Conservation (phyloP, 2,113 vertebrate genomes). For the Scopus umbretta region DNA sequence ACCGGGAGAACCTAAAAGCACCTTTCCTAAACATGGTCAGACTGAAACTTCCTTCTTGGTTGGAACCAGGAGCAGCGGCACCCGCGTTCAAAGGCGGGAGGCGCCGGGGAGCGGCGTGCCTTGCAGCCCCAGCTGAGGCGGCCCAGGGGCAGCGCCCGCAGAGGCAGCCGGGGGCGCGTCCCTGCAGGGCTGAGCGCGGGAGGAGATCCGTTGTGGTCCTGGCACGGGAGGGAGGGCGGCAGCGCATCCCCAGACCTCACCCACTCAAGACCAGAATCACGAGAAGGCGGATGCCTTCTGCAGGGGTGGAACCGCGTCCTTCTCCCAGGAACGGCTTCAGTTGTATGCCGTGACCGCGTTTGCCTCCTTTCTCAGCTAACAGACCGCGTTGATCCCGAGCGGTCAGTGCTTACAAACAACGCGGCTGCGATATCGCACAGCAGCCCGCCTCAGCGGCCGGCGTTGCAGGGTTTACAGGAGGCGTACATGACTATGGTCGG, state of each 20-base stretch:
- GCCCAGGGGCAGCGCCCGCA: not conserved
- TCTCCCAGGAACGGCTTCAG: not conserved
- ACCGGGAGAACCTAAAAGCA: not conserved
- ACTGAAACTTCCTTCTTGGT: not conserved
- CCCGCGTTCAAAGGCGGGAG: accelerated
- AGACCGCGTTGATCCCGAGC: accelerated
- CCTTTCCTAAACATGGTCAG: not conserved
- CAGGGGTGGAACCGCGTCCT: not conserved
- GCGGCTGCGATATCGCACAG: accelerated
- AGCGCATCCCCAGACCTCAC: accelerated
- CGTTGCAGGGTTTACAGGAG: accelerated
- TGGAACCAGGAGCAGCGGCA: not conserved
- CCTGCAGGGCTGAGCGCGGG: accelerated
- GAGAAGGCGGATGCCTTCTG: no score
- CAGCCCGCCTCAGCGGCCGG: not conserved
- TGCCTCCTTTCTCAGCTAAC: not conserved
- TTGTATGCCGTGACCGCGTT: accelerated
- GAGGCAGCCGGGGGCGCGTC: accelerated
- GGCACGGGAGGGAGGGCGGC: accelerated
- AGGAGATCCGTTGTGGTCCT: accelerated
- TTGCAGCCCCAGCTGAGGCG: no score
- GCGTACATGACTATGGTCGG: accelerated
- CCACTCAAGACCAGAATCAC: not conserved
- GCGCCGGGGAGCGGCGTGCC: no score
- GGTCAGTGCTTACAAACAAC: accelerated